Base-by-base conservation (phyloP, 2,888 invertebrate genomes). In the Branchipolynoe longqiensis region DNA sequence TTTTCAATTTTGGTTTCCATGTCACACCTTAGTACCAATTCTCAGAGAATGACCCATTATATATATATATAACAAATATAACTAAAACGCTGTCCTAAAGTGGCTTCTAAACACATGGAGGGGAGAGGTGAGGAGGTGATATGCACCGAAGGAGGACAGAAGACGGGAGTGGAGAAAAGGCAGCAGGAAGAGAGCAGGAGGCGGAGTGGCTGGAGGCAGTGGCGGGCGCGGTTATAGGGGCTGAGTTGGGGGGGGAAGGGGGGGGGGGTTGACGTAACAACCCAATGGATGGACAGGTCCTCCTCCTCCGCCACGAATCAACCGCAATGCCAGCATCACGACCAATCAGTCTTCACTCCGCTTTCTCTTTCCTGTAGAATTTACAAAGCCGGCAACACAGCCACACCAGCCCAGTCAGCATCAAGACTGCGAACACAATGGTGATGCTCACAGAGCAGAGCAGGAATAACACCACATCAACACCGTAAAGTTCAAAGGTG, bases 401-500 rank as follows among this genome's bases (percentile, higher is more conserved):
- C 31, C 31, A 1, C 4, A 62, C 28, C n/a, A 62, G 12, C 62
- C 14, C 12, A 3, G 31, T 14, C 1, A 28, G 1, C 14, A 28
- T 2, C 3, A 62, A 25, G 28, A 62, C 28, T 25, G 31, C 14
- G 3, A 62, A 12, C 3, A 25, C 4, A 62, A 31, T 1, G 62
- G 31, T 62, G 25, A 31, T 28, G 31, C 25, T 18, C 31, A 0
- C n/a, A 78, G 48, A 0, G 28, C 25, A 3, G 28, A 3, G 0
- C 1, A 78, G 41, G 48, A 78, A 78, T 41, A 78, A 25, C 12
- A 3, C 0, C 1, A 78, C 78, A 48, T 78, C 78, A 1, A 78
- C 3, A 28, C 78, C 40, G 28, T 78, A 78, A 2, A 78, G 25
- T n/a, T 48, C 25, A 28, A 48, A 78, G 3, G 48, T 78, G n/a